Percentiles rank a stretch among this genome's conserved stretches.
Conservation (phyloP, 2,797 vertebrate genomes). For the Rhabdophis nuchalis region DNA sequence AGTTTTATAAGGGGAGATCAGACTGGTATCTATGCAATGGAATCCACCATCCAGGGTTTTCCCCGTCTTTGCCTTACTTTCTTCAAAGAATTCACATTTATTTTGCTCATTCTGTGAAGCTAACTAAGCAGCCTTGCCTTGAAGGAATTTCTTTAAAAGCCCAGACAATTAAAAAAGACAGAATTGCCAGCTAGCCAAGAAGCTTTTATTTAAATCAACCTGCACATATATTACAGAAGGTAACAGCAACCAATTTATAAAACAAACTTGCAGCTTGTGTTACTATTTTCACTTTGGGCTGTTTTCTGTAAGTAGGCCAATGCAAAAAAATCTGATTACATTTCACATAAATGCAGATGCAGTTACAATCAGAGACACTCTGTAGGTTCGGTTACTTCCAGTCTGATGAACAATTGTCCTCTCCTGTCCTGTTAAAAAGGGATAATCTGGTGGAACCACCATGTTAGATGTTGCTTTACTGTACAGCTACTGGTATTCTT, state of each 20-base stretch:
- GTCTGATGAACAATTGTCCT: not conserved
- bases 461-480: not conserved
- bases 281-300: not conserved
- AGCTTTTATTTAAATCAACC: conserved; percentile 5
- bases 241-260: not conserved
- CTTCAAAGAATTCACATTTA: not conserved
- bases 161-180: not conserved
- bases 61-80: not conserved
- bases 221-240: not conserved
- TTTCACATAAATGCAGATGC: not conserved
- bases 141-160: not conserved
- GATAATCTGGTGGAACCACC: not conserved
- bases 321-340: not conserved
- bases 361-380: not conserved
- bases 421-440: not conserved
- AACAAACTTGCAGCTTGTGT: not conserved
- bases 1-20: not conserved
- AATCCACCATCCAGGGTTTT: not conserved
- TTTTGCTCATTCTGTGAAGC: not conserved
- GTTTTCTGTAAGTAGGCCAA: not conserved
- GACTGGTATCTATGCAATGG: not conserved
- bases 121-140: not conserved
- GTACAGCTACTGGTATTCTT: not conserved
- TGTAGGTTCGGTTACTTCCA: not conserved
- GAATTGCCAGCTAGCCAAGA: not conserved